Evolutionary conservation across 2,113 vertebrate species (phyloP), one percentile per base, ranked within the genome.

Genomic region (Craseonycteris thonglongyai): DNA sequence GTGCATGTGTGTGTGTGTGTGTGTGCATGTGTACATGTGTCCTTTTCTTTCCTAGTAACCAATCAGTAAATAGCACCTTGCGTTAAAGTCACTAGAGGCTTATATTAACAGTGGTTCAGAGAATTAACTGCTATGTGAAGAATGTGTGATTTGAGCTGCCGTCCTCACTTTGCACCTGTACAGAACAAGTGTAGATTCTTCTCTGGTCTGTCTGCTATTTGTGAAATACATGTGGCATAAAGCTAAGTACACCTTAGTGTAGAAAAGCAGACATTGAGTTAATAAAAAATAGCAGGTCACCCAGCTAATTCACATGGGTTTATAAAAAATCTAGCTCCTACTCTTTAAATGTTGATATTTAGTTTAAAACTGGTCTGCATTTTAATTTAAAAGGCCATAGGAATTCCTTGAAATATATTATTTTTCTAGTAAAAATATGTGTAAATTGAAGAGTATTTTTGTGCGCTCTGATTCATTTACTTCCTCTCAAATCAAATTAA

Each of bases 351-450:
- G 54, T 2, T 63, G 7, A 51, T 24, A 76, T 45, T 80, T 66
- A 63, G 6, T 88, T 90, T 91, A 83, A 79, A 94, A 74, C 30
- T 91, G 22, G 14, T 14, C 15, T 88, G 19, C 42, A 72, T 88
- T 92, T 95, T 68, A 69, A 84, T 90, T 72, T 85, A 42, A 92
- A 97, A 90, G 59, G 5, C 6, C 40, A 61, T 33, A n/a, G 3
- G 14, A 35, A 85, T 59, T 78, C 18, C 90, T 83, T 47, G 1
- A 86, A 91, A 81, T 30, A 24, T 30, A 40, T 56, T 68, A 14
- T 65, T 80, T 88, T 91, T 24, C 59, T 84, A 56, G 5, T 63
- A 63, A 47, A 56, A 72, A n/a, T 79, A 59, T 51, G 7, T 75
- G 10, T 76, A 84, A 22, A 51, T 59, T 24, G 12, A 90, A 74